These are phyloP conservation scores for Poecilia picta DNA, from an alignment of 2,797 vertebrate genomes.

Conservation along the genomic window DNA sequence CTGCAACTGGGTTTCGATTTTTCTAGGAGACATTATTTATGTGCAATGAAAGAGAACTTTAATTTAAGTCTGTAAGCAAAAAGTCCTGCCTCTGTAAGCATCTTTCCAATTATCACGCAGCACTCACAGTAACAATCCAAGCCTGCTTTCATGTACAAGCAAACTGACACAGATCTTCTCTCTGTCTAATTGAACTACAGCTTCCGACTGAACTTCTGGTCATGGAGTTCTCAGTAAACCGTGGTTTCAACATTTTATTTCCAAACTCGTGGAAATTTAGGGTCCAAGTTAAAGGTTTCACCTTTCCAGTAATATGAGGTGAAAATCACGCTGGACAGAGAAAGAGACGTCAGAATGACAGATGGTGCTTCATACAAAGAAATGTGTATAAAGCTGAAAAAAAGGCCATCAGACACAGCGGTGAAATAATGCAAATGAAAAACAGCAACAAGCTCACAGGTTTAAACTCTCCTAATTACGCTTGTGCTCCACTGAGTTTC, in stretches of 20 bases:
- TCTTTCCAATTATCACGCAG: not conserved
- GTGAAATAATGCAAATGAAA: constrained; percentile 41
- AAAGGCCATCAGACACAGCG: not conserved
- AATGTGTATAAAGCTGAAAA: constrained; percentile 24
- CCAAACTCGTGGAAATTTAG: not conserved
- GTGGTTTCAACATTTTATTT: not conserved
- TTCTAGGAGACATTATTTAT: not conserved
- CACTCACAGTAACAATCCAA: not conserved
- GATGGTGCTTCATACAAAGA: constrained; percentile 18
- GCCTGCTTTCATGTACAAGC: not conserved
- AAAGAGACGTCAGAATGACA: not conserved
- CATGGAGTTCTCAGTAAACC: not conserved
- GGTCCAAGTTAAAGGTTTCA: not conserved
- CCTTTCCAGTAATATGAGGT: not conserved
- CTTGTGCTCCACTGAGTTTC: constrained; percentile 18
- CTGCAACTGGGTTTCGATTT: not conserved
- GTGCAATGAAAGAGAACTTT: not conserved
- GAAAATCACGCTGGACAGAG: constrained; percentile 21
- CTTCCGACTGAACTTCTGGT: not conserved
- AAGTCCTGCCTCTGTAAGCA: not conserved
- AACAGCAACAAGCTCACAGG: constrained; percentile 3
- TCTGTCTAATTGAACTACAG: not conserved
- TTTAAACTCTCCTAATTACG: constrained; percentile 27
- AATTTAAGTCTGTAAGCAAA: not conserved
- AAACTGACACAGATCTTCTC: not conserved